Conservation (phyloP, 2,888 invertebrate genomes). For the Quadriops clusia region DNA sequence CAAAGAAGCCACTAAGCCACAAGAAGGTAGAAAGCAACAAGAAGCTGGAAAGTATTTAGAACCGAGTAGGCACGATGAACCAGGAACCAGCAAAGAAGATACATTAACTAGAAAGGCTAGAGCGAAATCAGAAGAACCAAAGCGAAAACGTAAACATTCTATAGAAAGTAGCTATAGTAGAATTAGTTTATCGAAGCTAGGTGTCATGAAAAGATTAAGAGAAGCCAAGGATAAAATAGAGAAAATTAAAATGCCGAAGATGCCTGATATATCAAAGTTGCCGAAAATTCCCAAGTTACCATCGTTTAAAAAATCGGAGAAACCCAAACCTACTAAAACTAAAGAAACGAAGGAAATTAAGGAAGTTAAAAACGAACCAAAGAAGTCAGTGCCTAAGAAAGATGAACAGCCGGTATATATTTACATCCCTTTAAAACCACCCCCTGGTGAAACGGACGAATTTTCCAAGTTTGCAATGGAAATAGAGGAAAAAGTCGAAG, state of each 20-base stretch:
- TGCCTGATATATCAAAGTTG: conserved; percentile 15
- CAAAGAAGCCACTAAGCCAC: conserved; percentile 6
- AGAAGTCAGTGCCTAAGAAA: conserved; percentile 15
- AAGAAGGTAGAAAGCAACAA: conserved; percentile 6
- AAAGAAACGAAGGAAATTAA: conserved; percentile 8
- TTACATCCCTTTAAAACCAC: conserved; percentile 34
- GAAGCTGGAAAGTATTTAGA: too few relatives aligned
- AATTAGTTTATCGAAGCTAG: conserved; percentile 20
- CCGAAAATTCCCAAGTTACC: conserved; percentile 14
- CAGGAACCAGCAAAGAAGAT: conserved; percentile 9
- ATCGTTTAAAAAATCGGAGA: conserved; percentile 17
- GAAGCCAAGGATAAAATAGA: conserved; percentile 28
- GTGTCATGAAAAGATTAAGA: conserved; percentile 25
- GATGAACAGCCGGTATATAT: conserved; percentile 28
- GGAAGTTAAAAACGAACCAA: conserved; percentile 4
- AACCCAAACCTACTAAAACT: conserved; percentile 10
- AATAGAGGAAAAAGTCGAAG: conserved; percentile 9
- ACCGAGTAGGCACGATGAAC: too few relatives aligned
- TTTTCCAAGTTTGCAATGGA: conserved; percentile 27
- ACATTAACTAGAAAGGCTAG: too few relatives aligned
- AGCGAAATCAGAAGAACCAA: conserved; percentile 23
- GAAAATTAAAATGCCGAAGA: conserved; percentile 26
- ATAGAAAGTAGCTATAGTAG: conserved; percentile 23
- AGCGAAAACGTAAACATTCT: conserved; percentile 21
- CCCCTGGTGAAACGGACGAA: conserved; percentile 32